Evolutionary conservation across 2,888 invertebrate genomes (phyloP).

Genomic region (Metalampra italica): DNA sequence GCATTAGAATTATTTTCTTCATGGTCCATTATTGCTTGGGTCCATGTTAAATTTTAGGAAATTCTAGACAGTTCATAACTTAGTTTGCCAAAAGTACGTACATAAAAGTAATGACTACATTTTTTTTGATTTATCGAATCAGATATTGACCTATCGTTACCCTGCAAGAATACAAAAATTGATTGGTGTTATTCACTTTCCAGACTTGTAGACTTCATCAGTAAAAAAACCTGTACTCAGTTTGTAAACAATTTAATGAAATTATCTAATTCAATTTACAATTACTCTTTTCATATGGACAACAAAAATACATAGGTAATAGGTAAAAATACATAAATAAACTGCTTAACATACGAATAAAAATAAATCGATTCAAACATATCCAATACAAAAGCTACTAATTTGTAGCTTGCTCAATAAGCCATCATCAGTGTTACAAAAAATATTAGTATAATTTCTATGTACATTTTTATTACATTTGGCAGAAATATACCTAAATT

Average conservation of each 20-base stretch:
- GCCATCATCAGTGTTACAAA: slow-evolving; percentile 4
- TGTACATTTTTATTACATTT: slow-evolving; percentile 10
- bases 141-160: too few species aligned
- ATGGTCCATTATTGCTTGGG: too few species aligned
- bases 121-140: too few species aligned
- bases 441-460: slow-evolving; percentile 10
- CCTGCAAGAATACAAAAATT: too few species aligned
- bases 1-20: too few species aligned
- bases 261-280: slow-evolving; percentile 9
- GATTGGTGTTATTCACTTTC: too few species aligned
- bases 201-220: too few species aligned
- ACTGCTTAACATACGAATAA: not conserved
- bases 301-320: slow-evolving; percentile 14
- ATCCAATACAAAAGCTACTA: not conserved
- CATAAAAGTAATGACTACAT: too few species aligned
- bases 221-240: not conserved
- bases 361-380: not conserved
- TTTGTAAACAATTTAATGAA: slow-evolving; percentile 8
- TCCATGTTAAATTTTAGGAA: too few species aligned
- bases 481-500: slow-evolving; percentile 13
- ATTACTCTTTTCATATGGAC: slow-evolving; percentile 6
- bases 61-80: too few species aligned
- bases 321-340: slow-evolving; percentile 17
- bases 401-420: not conserved
- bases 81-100: too few species aligned